Base-by-base conservation (phyloP, 2,113 vertebrate genomes). In the human region DNA sequence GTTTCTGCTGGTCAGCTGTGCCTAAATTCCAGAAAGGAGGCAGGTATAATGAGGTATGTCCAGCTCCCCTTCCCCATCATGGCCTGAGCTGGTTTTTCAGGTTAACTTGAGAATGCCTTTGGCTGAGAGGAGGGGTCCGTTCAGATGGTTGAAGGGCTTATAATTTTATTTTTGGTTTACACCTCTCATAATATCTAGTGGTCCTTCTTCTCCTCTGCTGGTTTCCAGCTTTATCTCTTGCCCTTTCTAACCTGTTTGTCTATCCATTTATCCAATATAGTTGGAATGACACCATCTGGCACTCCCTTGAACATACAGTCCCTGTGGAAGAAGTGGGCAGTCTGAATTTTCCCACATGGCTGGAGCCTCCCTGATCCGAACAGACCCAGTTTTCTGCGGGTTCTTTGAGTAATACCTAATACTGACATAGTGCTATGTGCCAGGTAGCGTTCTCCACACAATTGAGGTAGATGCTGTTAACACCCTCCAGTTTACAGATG, bases 201-300 rank as follows among this genome's bases (percentile, higher is more conserved):
- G 48, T 70, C 68, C 50, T 75, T 38, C 14, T 32, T 17, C 32
- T 57, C 8, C 10, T 72, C 45, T 48, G 8, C 9, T n/a, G 50
- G 52, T 59, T 66, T 70, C 61, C 12, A 40, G 59, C 27, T 78
- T 89, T 40, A 8, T 73, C 30, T 38, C 23, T 70, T 45, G 48
- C n/a, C 73, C 79, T 89, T 88, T 70, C 38, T 45, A 18, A 57
- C 57, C 38, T 17, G 3, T 40, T 66, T 23, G 40, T 20, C 22
- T 61, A 0, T 8, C 13, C 0, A 0, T 25, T 61, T 52, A n/a
- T 66, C 89, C n/a, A 20, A 64, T 35, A 1, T 10, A 16, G 20
- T 90, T 61, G 32, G 27, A 61, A 22, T 4, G 12, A 22, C 23
- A 55, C 20, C 11, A 8, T 81, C 55, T 27, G 64, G 3, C 43